Base-by-base conservation (phyloP, 2,797 vertebrate species). In the Pogonophryne albipinna region DNA sequence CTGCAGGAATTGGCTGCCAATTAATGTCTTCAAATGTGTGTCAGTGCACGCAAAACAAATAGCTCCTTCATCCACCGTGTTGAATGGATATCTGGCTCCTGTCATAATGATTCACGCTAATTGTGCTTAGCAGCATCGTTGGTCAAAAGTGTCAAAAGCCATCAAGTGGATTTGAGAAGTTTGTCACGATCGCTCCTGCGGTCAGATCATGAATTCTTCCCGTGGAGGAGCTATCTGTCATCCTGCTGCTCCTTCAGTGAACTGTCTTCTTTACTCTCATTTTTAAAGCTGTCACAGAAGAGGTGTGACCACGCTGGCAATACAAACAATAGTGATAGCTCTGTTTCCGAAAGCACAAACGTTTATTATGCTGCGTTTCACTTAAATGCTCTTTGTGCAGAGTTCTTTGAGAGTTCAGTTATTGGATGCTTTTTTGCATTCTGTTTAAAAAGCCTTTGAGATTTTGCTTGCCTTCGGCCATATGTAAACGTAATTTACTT, bases 111-210 rank as follows among this genome's bases (percentile, higher is more conserved):
- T 69, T 85, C 85, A 91, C 78, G 89, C 86, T 91, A 90, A 93
- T 92, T 87, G 87, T 68, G 80, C 80, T 86, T 53, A 84, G 90
- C 85, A n/a, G 84, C 86, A 66, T 90, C 84, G 49, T 87, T 82
- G 91, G 91, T 93, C 89, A 87, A 83, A 9, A 73, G 88, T 92
- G 89, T 93, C 93, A 90, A 47, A 88, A 86, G 82, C 72, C 74
- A 74, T 91, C 86, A 84, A 70, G 87, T 85, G 52, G 76, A 82
- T 90, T 80, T 75, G 79, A 80, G 71, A 50, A 74, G 80, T 89
- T 86, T 74, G 80, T 86, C 85, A 51, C 10, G 12, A 74, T 71
- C 59, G 6, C 63, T 82, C 65, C 47, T 2, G 15, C 1, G 27
- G 77, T 58, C 20, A 42, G 52, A 64, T 76, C 64, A 34, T 71